Evolutionary conservation across 2,797 vertebrate species (phyloP).

Genomic region (Chanos chanos): DNA sequence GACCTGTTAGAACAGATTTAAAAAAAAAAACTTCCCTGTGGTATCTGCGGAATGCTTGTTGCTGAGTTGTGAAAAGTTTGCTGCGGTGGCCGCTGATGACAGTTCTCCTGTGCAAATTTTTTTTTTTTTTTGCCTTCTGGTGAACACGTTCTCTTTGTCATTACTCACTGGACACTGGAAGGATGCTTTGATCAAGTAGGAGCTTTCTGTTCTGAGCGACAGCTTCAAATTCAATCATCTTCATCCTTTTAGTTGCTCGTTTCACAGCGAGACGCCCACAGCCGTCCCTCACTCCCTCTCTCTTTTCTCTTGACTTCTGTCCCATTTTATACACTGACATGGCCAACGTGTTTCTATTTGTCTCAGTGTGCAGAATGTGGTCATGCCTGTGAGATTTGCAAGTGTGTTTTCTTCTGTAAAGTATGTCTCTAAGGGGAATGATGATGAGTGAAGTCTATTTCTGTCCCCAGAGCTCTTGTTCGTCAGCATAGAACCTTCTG

Average conservation of each 20-base stretch:
- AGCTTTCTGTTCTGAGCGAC: constrained; percentile 4
- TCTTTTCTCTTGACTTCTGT: neutral
- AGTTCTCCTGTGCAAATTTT: neutral
- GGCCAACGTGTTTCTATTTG: neutral
- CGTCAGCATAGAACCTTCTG: constrained; percentile 50
- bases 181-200: constrained; percentile 21
- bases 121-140: neutral
- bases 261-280: neutral
- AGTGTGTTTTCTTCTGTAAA: neutral
- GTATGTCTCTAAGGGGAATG: constrained; percentile 1
- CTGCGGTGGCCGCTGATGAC: constrained; percentile 9
- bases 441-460: constrained; percentile 1
- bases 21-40: neutral
- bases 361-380: neutral
- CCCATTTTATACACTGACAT: neutral
- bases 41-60: neutral
- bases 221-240: constrained; percentile 13
- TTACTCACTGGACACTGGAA: constrained; percentile 4
- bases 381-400: neutral
- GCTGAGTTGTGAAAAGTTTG: neutral
- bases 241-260: neutral
- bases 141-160: constrained; percentile 6
- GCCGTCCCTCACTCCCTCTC: neutral
- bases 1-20: constrained; percentile 8
- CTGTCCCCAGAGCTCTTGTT: constrained; percentile 30